Evolutionary conservation across 2,888 invertebrate species (phyloP).

Genomic region (Epistrophella euchroma): DNA sequence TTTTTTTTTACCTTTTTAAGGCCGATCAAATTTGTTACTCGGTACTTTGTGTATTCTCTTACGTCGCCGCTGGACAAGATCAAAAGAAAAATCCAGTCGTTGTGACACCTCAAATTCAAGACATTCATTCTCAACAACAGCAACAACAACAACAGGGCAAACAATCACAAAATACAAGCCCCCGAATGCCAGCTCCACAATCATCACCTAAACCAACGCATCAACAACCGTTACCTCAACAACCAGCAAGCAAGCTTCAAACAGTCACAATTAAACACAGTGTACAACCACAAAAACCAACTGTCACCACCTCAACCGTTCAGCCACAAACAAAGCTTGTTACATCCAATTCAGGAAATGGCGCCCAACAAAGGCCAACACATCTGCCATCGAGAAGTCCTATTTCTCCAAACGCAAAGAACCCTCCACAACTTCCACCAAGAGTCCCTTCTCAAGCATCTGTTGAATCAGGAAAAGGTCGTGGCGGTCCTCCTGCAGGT

Average conservation of each 20-base stretch:
- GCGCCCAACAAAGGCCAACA: slow-evolving; percentile 73
- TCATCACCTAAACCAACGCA: slow-evolving; percentile 68
- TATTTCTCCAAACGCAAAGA: slow-evolving; percentile 70
- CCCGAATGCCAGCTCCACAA: slow-evolving; percentile 58
- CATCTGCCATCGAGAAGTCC: slow-evolving; percentile 71
- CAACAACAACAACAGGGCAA: slow-evolving; percentile 79
- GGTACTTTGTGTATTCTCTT: slow-evolving; percentile 99
- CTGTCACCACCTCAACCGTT: slow-evolving; percentile 82
- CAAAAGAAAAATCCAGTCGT: slow-evolving; percentile 86
- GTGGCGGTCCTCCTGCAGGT: slow-evolving; percentile 79
- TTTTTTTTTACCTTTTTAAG: slow-evolving; percentile 84
- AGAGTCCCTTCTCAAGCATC: slow-evolving; percentile 82
- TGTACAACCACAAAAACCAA: slow-evolving; percentile 82
- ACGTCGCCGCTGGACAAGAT: slow-evolving; percentile 96
- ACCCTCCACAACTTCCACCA: slow-evolving; percentile 82
- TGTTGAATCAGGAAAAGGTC: slow-evolving; percentile 79
- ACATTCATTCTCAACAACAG: slow-evolving; percentile 82
- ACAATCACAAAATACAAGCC: slow-evolving; percentile 76
- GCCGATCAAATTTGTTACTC: slow-evolving; percentile 99
- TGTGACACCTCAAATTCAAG: slow-evolving; percentile 82
- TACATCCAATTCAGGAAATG: slow-evolving; percentile 51
- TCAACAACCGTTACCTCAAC: slow-evolving; percentile 77
- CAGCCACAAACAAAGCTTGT: slow-evolving; percentile 79
- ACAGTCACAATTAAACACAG: slow-evolving; percentile 82
- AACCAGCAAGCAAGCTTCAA: slow-evolving; percentile 78